Evolutionary conservation across 2,888 invertebrate genomes (phyloP).

Genomic region (Harmothoe impar): DNA sequence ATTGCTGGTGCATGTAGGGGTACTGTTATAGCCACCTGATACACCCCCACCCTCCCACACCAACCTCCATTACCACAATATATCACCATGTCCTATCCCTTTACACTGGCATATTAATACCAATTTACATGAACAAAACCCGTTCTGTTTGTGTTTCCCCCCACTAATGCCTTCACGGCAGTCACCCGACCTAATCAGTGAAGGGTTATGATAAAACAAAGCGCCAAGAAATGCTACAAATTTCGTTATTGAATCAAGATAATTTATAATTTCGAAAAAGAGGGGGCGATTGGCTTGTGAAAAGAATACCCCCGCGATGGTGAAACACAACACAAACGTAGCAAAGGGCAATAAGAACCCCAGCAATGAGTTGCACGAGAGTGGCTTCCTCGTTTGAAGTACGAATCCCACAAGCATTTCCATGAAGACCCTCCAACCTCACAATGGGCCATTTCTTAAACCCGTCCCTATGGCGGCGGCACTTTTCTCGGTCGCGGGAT

Average conservation of each 20-base stretch:
- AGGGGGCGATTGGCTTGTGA: too few species aligned
- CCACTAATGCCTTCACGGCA: background rate
- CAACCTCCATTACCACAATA: background rate
- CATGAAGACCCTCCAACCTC: background rate
- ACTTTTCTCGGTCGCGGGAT: background rate
- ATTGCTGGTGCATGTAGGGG: background rate
- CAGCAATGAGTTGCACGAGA: too few species aligned
- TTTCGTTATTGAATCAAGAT: too few species aligned
- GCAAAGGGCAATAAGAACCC: too few species aligned
- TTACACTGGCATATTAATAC: background rate
- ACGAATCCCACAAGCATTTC: conserved; percentile 1
- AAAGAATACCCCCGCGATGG: too few species aligned
- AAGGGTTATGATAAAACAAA: too few species aligned
- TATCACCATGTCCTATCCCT: background rate
- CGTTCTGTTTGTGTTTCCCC: too few species aligned
- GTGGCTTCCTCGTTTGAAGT: conserved; percentile 9
- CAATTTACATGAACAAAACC: background rate
- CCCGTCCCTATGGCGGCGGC: background rate
- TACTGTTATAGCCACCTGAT: background rate
- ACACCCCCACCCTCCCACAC: background rate
- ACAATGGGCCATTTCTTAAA: background rate
- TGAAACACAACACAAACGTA: too few species aligned
- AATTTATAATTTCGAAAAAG: too few species aligned
- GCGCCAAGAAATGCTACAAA: too few species aligned
- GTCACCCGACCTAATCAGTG: too few species aligned